A percentile compares a stretch with the other conserved stretches of the same genome.
These are phyloP conservation scores for Coregonus sp. DNA, from an alignment of 2,797 vertebrate species.

Conservation along the genomic window DNA sequence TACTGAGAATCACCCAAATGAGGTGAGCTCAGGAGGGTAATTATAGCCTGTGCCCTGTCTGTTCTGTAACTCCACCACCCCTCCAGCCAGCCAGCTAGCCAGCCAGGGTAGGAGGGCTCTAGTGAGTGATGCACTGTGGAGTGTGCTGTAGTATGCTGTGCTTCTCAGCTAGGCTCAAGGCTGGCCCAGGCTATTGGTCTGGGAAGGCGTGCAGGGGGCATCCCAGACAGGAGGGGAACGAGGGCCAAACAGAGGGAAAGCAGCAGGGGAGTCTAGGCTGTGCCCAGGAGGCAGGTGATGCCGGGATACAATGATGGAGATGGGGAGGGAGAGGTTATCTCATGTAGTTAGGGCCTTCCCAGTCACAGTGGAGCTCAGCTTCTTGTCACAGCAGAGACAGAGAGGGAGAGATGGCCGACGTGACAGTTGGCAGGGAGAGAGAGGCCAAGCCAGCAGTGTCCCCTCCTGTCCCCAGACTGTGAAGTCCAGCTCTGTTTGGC, in stretches of 20 bases:
- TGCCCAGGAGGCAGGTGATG: constrained; percentile 46
- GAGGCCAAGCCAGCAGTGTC: constrained; percentile 52
- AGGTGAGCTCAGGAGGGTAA: too few relatives aligned
- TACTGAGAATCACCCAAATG: too few relatives aligned
- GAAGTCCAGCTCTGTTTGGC: constrained; percentile 38
- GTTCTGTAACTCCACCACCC: too few relatives aligned
- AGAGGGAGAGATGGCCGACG: constrained; percentile 20
- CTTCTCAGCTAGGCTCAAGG: too few relatives aligned
- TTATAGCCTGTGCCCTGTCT: too few relatives aligned
- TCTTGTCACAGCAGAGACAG: constrained; percentile 45
- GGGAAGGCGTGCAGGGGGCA: constrained; percentile 58
- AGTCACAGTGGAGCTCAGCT: constrained; percentile 52
- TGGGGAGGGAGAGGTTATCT: constrained; percentile 64
- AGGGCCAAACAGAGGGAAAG: constrained; percentile 46
- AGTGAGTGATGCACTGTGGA: not conserved
- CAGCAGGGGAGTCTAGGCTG: constrained; percentile 52
- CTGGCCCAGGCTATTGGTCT: not conserved
- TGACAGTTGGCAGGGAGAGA: constrained; percentile 68
- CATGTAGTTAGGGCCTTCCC: constrained; percentile 57
- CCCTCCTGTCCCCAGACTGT: not conserved
- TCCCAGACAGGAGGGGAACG: constrained; percentile 64
- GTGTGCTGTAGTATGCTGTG: too few relatives aligned
- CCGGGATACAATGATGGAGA: constrained; percentile 14
- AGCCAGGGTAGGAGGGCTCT: too few relatives aligned
- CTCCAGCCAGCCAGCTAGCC: too few relatives aligned